Evolutionary conservation across 2,797 vertebrate species (phyloP).

Genomic region (Gallirallus australis): DNA sequence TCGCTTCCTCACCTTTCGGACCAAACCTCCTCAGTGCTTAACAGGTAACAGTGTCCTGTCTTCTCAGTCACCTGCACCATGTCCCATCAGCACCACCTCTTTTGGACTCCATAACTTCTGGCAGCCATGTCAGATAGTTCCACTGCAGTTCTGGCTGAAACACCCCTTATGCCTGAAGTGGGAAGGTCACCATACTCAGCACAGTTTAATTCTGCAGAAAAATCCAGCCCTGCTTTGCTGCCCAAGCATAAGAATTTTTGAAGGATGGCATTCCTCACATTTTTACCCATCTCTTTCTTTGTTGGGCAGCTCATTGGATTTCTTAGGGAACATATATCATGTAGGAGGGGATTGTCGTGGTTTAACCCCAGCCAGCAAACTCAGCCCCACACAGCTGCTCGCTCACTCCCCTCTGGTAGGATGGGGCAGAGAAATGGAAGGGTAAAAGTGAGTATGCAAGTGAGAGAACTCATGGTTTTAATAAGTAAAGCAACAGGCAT

Average conservation of each 20-base stretch:
- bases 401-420: no score
- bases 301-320: background rate
- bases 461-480: no score
- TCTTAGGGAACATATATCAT: background rate
- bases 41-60: background rate
- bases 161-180: background rate
- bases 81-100: background rate
- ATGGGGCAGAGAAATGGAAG: no score
- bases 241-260: background rate
- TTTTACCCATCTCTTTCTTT: background rate
- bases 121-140: fast-evolving
- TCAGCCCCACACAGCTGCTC: no score
- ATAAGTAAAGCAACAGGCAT: no score
- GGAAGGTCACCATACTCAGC: background rate
- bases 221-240: background rate
- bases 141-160: background rate
- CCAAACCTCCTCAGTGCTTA: background rate
- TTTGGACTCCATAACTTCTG: background rate
- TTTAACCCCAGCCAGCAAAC: no score
- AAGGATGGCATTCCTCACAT: background rate
- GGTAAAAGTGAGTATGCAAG: no score
- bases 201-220: background rate
- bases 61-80: background rate
- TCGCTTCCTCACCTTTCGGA: background rate
- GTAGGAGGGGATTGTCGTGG: background rate